A percentile compares a stretch with the other conserved stretches of the same genome.
phyloP scores from a whole-genome alignment of 2,888 invertebrate genomes.

The Acanthosoma haemorrhoidale region DNA sequence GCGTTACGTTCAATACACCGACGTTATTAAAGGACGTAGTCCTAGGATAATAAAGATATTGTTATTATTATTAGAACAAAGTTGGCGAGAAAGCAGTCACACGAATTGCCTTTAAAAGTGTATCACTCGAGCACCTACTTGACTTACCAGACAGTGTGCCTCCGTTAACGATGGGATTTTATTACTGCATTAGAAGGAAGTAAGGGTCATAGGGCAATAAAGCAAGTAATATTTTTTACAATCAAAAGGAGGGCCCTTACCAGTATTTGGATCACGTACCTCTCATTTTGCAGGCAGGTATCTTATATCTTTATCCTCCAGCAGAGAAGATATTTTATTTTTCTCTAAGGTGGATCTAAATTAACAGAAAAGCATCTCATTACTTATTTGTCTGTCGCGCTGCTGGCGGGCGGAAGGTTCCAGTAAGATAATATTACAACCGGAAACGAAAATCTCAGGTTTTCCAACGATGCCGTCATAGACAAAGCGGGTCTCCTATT shows the following conservation, averaged over 20 bases:
- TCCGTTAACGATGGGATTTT: background rate
- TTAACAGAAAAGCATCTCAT: conserved; percentile 2
- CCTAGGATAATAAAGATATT: too few species aligned
- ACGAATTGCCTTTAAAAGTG: too few species aligned
- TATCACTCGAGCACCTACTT: too few species aligned
- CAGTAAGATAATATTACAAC: too few species aligned
- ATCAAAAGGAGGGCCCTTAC: background rate
- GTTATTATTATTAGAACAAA: too few species aligned
- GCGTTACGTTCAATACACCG: too few species aligned
- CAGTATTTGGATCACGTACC: background rate
- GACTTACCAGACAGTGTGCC: too few species aligned
- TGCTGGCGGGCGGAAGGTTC: too few species aligned
- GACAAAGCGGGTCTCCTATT: background rate
- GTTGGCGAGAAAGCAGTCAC: too few species aligned
- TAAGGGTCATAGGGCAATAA: background rate
- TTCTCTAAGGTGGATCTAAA: background rate
- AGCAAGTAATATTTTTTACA: background rate
- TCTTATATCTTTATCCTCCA: background rate
- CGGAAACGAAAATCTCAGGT: background rate
- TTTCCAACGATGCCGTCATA: background rate
- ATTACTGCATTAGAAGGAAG: background rate
- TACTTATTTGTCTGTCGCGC: background rate
- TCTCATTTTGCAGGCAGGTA: too few species aligned
- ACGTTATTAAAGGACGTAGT: too few species aligned
- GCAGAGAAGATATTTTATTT: background rate